Percentiles rank a stretch among this genome's conserved stretches.
Evolutionary conservation across 2,888 invertebrate genomes (phyloP).

Genomic region (Melanchra persicariae): DNA sequence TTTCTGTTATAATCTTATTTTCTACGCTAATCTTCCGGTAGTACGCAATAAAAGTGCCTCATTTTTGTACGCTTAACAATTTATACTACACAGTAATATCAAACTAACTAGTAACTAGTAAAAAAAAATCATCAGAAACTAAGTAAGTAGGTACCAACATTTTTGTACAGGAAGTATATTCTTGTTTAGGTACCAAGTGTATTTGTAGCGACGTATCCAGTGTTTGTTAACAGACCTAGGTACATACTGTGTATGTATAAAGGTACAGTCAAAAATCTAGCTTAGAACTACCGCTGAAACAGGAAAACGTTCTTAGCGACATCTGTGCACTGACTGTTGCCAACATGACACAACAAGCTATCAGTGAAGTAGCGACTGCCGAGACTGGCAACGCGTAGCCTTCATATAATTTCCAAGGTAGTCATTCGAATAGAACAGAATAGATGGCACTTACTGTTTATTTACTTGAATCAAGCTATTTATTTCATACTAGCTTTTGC

Average conservation of each 20-base stretch:
- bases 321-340: conserved; percentile 15
- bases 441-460: conserved; percentile 44
- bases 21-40: not conserved
- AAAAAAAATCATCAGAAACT: too few species aligned
- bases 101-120: too few species aligned
- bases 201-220: too few species aligned
- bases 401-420: conserved; percentile 6
- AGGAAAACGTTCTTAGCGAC: conserved; percentile 27
- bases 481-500: too few species aligned
- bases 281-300: not conserved
- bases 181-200: too few species aligned
- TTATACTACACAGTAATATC: too few species aligned
- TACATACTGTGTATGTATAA: too few species aligned
- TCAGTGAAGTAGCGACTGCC: not conserved
- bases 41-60: not conserved
- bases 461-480: not conserved
- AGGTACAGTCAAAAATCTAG: not conserved
- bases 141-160: too few species aligned
- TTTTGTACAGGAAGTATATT: too few species aligned
- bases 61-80: not conserved
- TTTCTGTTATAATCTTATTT: not conserved
- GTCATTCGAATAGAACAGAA: conserved; percentile 8
- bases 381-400: not conserved
- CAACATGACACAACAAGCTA: not conserved
- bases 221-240: too few species aligned